Evolutionary conservation across 2,888 invertebrate genomes (phyloP).

Genomic region (Epinotia bilunana): DNA sequence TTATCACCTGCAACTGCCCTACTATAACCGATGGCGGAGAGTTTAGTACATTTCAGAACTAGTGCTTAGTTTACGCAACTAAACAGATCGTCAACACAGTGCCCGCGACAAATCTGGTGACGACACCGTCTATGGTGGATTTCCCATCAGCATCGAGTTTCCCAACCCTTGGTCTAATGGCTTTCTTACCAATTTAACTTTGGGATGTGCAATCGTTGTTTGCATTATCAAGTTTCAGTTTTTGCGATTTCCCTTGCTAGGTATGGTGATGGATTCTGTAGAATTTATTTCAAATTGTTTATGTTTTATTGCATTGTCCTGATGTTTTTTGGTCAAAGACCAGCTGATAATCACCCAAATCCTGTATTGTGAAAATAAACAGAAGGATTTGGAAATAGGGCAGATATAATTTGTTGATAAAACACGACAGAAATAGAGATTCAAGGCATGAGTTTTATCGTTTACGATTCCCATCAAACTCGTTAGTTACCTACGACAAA

Average conservation of each 20-base stretch:
- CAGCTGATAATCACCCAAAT: background rate
- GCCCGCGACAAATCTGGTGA: constrained; percentile 54
- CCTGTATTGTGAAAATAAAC: background rate
- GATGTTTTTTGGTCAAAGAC: background rate
- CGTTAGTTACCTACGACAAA: background rate
- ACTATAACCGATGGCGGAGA: background rate
- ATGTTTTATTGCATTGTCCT: background rate
- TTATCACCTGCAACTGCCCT: no score
- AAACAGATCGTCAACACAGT: constrained; percentile 25
- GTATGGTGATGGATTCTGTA: background rate
- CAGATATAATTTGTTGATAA: no score
- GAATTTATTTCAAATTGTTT: background rate
- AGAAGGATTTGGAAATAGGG: background rate
- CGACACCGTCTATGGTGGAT: constrained; percentile 53
- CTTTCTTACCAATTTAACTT: constrained; percentile 46
- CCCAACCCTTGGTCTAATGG: constrained; percentile 56
- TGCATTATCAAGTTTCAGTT: constrained; percentile 15
- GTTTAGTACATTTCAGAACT: constrained; percentile 9
- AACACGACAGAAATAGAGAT: no score
- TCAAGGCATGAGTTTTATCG: background rate
- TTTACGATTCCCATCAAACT: background rate
- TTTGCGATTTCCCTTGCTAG: background rate
- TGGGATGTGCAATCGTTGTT: constrained; percentile 50
- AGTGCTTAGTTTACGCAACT: constrained; percentile 36
- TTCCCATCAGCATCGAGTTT: constrained; percentile 57